These are phyloP conservation scores for Coenobita brevimanus DNA, from an alignment of 1,140 invertebrate genomes.

Conservation along the genomic window DNA sequence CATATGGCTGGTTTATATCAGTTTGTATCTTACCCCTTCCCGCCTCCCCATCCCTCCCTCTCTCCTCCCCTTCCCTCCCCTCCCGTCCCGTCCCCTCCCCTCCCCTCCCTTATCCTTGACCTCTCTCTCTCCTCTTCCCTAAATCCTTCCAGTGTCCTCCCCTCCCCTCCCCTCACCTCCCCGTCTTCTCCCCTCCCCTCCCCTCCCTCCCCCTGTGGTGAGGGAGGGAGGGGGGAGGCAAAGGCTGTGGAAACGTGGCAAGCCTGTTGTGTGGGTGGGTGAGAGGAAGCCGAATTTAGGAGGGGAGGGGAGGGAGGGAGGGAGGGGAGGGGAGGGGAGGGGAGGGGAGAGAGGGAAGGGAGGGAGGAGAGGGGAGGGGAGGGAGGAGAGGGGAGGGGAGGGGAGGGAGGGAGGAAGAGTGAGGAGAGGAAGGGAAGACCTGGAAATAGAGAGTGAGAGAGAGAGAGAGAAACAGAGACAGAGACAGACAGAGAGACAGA, in stretches of 20 bases:
- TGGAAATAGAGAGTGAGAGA: too few relatives aligned
- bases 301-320: not conserved
- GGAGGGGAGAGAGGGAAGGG: not conserved
- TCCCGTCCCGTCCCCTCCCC: not conserved
- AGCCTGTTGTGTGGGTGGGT: conserved; percentile 38
- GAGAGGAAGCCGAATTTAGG: not conserved
- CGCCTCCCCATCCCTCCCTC: not conserved
- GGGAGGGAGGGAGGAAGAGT: not conserved
- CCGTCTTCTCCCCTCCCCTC: not conserved
- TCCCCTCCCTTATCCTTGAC: not conserved
- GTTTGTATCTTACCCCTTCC: not conserved
- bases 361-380: not conserved
- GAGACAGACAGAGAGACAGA: too few relatives aligned
- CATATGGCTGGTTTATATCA: too few relatives aligned
- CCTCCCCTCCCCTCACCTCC: not conserved
- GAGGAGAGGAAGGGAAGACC: too few relatives aligned
- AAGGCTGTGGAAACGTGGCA: not conserved
- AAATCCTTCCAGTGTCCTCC: not conserved
- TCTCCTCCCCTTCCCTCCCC: not conserved
- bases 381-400: not conserved
- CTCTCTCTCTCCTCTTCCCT: conserved; percentile 1
- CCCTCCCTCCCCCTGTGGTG: not conserved
- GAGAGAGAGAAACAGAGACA: too few relatives aligned
- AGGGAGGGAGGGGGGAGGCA: not conserved
- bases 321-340: not conserved